A percentile compares a stretch with the other conserved stretches of the same genome.
Evolutionary conservation across 2,888 invertebrate species (phyloP).

Genomic region (Itoplectis maculator): DNA sequence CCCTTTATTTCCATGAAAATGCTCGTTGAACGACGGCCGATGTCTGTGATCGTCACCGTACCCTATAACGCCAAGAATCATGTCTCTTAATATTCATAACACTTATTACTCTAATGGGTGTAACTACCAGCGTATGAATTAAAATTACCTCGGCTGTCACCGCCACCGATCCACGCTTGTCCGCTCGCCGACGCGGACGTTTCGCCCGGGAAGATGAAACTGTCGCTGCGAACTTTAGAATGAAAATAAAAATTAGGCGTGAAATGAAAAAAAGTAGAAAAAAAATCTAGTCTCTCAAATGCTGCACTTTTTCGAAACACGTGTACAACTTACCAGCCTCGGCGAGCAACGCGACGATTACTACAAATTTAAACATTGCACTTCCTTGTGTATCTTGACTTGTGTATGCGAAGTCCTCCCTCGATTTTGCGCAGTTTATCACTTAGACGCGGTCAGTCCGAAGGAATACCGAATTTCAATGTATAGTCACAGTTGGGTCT

Average conservation of each 20-base stretch:
- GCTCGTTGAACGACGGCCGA: constrained; percentile 7
- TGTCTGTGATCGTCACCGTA: background rate
- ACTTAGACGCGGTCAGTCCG: background rate
- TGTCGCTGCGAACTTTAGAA: constrained; percentile 28
- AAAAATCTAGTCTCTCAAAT: too few species aligned
- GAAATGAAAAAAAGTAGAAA: background rate
- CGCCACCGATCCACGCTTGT: constrained; percentile 11
- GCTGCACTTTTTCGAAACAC: background rate
- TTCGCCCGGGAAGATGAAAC: constrained; percentile 58
- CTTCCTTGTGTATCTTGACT: constrained; percentile 13
- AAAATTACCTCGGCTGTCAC: constrained; percentile 27
- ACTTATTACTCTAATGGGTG: background rate
- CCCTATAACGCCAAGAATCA: background rate
- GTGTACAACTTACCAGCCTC: constrained; percentile 39
- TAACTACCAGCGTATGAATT: background rate
- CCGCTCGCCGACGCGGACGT: background rate
- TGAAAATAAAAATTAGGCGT: background rate
- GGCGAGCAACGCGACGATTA: constrained; percentile 10
- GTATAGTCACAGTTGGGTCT: background rate
- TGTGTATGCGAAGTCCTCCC: constrained; percentile 6
- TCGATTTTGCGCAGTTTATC: constrained; percentile 16
- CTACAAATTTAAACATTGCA: constrained; percentile 40
- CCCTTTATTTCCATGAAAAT: constrained; percentile 42
- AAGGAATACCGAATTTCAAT: background rate
- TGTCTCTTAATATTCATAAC: background rate